Conservation (phyloP, 2,797 vertebrate genomes). For the Myotis vivesi region DNA sequence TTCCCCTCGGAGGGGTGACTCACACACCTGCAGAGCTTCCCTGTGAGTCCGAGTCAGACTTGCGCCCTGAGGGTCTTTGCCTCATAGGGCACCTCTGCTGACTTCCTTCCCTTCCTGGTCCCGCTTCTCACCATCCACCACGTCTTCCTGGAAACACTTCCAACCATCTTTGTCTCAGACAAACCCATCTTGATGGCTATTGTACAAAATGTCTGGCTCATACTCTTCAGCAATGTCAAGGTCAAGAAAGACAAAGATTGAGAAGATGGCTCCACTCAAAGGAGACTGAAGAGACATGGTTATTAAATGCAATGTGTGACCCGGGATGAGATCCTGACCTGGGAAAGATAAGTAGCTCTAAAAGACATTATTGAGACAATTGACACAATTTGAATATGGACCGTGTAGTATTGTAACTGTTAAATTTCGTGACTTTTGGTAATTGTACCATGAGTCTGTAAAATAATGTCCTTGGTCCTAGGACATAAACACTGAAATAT, state of each 20-base stretch:
- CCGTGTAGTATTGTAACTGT: not conserved
- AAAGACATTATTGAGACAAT: not conserved
- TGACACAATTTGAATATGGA: not conserved
- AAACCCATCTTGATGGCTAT: not conserved
- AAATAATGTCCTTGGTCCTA: not conserved
- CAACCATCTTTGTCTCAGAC: not conserved
- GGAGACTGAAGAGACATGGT: not conserved
- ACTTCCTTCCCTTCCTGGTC: not conserved
- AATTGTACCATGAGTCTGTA: not conserved
- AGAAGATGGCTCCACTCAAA: not conserved
- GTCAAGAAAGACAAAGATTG: not conserved
- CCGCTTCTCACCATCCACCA: not conserved
- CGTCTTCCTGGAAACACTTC: not conserved
- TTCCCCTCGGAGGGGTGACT: not conserved
- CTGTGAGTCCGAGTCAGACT: not conserved
- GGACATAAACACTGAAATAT: not conserved
- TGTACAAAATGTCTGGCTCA: not conserved
- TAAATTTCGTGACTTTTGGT: not conserved
- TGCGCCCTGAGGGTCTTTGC: not conserved
- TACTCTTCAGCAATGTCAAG: not conserved
- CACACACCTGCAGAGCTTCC: not conserved
- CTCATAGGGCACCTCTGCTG: fast-evolving
- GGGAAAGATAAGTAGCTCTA: not conserved
- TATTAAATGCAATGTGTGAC: not conserved
- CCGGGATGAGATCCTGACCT: not conserved